These are phyloP conservation scores for Vireo griseus DNA, from an alignment of 2,797 vertebrate species.

Conservation along the genomic window DNA sequence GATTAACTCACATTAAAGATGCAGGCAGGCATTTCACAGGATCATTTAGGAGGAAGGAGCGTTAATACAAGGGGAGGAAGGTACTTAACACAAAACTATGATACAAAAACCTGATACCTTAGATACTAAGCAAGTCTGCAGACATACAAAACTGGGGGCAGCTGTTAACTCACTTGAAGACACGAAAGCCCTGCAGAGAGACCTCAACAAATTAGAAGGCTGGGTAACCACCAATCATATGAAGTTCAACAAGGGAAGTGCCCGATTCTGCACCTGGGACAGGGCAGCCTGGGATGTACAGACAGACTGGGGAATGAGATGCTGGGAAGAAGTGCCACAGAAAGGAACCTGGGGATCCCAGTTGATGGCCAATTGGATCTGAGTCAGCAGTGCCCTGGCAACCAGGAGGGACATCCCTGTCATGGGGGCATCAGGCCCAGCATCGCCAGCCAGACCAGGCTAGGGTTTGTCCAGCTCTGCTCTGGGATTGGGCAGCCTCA, in stretches of 20 bases:
- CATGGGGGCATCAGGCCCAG: not conserved
- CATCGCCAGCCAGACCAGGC: not conserved
- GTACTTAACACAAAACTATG: not conserved
- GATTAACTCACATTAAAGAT: not conserved
- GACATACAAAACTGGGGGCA: not conserved
- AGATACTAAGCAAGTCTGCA: not conserved
- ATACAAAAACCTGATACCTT: not conserved
- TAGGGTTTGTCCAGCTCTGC: not conserved
- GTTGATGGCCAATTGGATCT: not conserved
- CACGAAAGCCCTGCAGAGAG: not conserved
- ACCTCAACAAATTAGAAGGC: not conserved
- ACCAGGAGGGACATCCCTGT: not conserved
- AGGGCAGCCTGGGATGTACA: not conserved
- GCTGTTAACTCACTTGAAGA: rapidly evolving
- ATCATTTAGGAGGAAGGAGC: not conserved
- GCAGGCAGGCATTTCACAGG: not conserved
- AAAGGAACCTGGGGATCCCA: not conserved
- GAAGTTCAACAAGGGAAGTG: not conserved
- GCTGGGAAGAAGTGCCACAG: not conserved
- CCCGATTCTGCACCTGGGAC: rapidly evolving
- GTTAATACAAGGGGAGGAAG: not conserved
- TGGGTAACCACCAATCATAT: not conserved
- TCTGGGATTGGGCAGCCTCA: not conserved
- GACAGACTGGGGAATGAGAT: not conserved
- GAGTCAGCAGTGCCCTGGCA: not conserved